Percentiles rank a stretch among this genome's conserved stretches.
Evolutionary conservation across 1,140 invertebrate species (phyloP).

Genomic region (Zaprionus nigranus): DNA sequence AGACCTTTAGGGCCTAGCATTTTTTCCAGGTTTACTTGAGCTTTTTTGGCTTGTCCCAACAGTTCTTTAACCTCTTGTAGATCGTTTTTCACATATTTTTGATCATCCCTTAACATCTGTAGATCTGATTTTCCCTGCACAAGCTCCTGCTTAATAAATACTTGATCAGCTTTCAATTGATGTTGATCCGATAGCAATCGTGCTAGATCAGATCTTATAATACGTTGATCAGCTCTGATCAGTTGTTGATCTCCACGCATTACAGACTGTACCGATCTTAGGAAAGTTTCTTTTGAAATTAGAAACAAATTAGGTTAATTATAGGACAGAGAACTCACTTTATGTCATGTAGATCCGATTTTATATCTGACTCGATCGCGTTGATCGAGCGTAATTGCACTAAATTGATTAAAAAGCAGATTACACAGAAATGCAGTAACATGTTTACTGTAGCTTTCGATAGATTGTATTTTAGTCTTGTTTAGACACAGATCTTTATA

Average conservation of each 20-base stretch:
- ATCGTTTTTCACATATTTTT: neutral
- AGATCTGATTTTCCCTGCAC: neutral
- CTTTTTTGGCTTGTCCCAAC: neutral
- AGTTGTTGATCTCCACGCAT: neutral
- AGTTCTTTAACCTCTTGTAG: neutral
- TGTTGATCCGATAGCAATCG: neutral
- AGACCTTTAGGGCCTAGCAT: neutral
- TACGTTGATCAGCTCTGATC: neutral
- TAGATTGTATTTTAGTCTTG: neutral
- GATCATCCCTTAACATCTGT: neutral
- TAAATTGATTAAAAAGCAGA: neutral
- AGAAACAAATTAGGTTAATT: neutral
- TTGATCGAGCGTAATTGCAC: too few relatives aligned
- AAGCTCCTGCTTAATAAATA: neutral
- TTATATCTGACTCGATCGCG: neutral
- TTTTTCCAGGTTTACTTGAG: neutral
- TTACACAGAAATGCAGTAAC: neutral
- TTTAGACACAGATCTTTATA: neutral
- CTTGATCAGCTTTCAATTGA: neutral
- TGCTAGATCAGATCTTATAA: neutral
- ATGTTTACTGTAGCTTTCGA: neutral
- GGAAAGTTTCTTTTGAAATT: neutral
- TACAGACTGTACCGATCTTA: neutral
- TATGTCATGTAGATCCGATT: neutral
- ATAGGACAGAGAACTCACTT: neutral